Conservation (phyloP, 2,113 vertebrate species). For the Sceloporus undulatus region DNA sequence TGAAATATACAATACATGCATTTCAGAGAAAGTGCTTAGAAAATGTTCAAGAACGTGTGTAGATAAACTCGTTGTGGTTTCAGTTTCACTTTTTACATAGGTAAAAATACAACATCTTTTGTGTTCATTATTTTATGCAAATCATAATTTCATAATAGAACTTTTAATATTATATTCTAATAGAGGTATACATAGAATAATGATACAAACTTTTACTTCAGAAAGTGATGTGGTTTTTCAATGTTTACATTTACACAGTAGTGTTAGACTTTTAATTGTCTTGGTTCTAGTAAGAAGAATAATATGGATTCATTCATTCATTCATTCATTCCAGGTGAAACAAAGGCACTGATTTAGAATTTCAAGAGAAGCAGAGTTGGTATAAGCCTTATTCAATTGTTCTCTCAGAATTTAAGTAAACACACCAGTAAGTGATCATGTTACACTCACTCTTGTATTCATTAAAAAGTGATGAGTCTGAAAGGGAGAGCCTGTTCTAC, state of each 20-base stretch:
- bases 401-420: no score
- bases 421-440: no score
- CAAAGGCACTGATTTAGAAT: neutral
- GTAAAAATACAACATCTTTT: slow-evolving; percentile 67
- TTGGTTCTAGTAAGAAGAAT: slow-evolving; percentile 37
- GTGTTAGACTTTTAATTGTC: slow-evolving; percentile 50
- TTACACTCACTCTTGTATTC: no score
- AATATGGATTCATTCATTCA: neutral
- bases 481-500: no score
- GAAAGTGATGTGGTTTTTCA: slow-evolving; percentile 45
- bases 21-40: slow-evolving; percentile 67
- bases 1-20: slow-evolving; percentile 64
- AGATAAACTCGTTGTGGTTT: slow-evolving; percentile 68
- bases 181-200: slow-evolving; percentile 14
- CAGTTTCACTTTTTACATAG: slow-evolving; percentile 66
- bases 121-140: slow-evolving; percentile 54
- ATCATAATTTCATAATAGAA: slow-evolving; percentile 65
- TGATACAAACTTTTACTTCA: slow-evolving; percentile 46
- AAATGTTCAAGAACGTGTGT: slow-evolving; percentile 69
- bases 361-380: neutral
- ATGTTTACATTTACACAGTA: slow-evolving; percentile 40
- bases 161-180: slow-evolving; percentile 47
- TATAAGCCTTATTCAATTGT: no score
- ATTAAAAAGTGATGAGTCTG: no score
- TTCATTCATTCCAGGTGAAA: neutral